phyloP scores from a whole-genome alignment of 2,797 vertebrate genomes.

The Lophura swinhoii region DNA sequence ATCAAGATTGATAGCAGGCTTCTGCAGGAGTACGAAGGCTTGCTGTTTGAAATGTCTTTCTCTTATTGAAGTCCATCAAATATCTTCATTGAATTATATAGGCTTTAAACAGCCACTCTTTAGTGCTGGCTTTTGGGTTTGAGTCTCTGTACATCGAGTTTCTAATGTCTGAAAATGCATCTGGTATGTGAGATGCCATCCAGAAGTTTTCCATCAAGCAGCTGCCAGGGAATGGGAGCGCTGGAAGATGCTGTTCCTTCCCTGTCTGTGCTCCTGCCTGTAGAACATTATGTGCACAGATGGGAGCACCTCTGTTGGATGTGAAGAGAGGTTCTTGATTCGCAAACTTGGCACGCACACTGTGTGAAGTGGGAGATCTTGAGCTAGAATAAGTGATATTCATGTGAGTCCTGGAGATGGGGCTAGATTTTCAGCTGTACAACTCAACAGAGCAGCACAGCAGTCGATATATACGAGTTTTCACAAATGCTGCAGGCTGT shows the following conservation, averaged over 20 bases:
- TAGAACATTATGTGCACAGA: background rate
- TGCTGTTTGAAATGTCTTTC: background rate
- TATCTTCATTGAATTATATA: fast-evolving
- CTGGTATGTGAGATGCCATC: background rate
- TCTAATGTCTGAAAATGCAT: background rate
- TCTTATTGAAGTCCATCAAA: background rate
- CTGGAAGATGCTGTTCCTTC: background rate
- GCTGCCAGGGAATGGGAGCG: background rate
- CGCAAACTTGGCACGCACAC: background rate
- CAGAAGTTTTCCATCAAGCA: background rate
- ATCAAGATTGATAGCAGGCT: background rate
- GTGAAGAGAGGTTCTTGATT: background rate
- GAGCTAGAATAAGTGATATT: background rate
- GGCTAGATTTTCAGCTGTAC: background rate
- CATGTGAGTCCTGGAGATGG: background rate
- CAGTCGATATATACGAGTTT: background rate
- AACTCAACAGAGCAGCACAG: background rate
- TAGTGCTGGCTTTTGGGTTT: background rate
- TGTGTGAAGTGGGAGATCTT: background rate
- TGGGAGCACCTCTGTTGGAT: slow-evolving; percentile 5
- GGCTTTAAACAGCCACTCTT: background rate
- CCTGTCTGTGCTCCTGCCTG: background rate
- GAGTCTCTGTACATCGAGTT: background rate
- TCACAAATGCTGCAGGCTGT: background rate
- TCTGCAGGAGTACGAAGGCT: background rate